Evolutionary conservation across 2,113 vertebrate genomes (phyloP), one percentile per base, ranked within the genome.

Genomic region (Conger conger): DNA sequence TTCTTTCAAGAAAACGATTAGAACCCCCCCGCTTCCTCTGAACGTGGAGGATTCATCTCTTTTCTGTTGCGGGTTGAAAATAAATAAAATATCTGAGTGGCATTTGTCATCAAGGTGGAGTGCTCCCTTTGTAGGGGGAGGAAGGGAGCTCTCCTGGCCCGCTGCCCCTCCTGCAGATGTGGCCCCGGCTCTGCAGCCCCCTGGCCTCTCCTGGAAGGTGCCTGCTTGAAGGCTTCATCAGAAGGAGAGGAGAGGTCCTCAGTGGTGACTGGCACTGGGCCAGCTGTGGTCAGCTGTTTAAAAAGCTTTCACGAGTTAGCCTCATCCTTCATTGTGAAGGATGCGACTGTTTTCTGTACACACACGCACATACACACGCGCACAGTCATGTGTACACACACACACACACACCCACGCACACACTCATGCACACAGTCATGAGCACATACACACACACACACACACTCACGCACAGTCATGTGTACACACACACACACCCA

Each of bases 251-350:
- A 50, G 80, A 53, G 11, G 63, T 80, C 79, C 84, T 86, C 4
- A 13, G n/a, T 90, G 88, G 88, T 87, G 79, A 87, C 88, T 82
- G 86, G 82, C 53, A 7, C 53, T 2, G n/a, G 45, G 42, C 63
- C 81, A n/a, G n/a, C n/a, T n/a, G n/a, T 27, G 78, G 57, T 88
- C 42, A 35, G 53, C 68, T n/a, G n/a, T 85, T 85, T 86, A 88
- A 89, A 87, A 87, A 73, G 82, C 87, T 85, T 87, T 76, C 3
- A 68, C 80, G 86, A 91, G 88, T 91, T 87, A 89, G 81, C 87
- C 86, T 76, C 80, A 20, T 79, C 76, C 60, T 79, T 80, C 81
- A 76, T 53, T 4, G 53, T 85, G 88, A 89, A 87, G 78, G 84
- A 89, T 87, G 85, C 87, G 82, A 85, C 87, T 80, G 86, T 87